Percentiles rank a stretch among this genome's conserved stretches.
Evolutionary conservation across 2,113 vertebrate genomes (phyloP).

Genomic region (Nansenia antarctica): DNA sequence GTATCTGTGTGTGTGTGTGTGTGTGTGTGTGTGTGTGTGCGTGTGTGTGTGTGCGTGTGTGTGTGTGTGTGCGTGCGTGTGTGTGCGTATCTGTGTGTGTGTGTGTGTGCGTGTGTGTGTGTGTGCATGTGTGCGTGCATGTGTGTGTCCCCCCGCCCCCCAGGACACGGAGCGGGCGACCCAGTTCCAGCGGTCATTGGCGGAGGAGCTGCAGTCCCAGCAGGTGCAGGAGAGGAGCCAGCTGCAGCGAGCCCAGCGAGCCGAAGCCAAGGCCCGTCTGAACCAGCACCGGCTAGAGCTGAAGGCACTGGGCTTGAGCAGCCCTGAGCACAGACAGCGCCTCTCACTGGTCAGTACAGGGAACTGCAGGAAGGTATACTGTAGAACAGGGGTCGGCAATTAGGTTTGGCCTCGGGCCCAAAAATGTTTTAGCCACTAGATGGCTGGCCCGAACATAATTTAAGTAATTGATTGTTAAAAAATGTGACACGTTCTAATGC

Average conservation of each 20-base stretch:
- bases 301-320: conserved; percentile 46
- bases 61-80: no score
- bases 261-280: conserved; percentile 51
- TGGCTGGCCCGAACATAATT: no score
- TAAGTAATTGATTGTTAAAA: neutral
- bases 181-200: conserved; percentile 63
- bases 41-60: no score
- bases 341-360: conserved; percentile 58
- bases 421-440: neutral
- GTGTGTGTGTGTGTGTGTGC: no score
- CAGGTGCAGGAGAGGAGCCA: conserved; percentile 59
- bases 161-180: conserved; percentile 70
- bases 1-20: no score
- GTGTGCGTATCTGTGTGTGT: no score
- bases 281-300: conserved; percentile 63
- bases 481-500: no score
- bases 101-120: no score
- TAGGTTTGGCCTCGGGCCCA: no score
- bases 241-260: conserved; percentile 62
- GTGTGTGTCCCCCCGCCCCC: neutral
- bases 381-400: no score
- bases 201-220: conserved; percentile 64
- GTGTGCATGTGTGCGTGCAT: no score
- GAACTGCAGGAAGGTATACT: no score
- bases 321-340: conserved; percentile 60